These are phyloP conservation scores for Daboia siamensis DNA, from an alignment of 2,113 vertebrate species.

Conservation along the genomic window DNA sequence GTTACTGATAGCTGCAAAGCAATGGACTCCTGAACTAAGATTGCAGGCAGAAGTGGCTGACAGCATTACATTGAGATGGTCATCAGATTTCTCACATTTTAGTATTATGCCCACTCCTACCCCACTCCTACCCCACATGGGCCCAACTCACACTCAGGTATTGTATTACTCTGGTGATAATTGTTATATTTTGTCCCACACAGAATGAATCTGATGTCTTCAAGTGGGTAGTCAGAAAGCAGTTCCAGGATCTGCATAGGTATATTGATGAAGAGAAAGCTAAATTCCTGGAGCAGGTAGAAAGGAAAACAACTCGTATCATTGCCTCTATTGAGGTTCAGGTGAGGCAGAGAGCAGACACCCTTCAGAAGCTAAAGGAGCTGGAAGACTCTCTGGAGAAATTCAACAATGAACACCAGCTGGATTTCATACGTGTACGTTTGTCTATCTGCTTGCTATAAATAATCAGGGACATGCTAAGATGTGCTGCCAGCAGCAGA, in stretches of 20 bases:
- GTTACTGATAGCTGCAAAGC: background rate
- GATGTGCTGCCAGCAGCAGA: background rate
- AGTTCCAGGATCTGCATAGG: conserved; percentile 79
- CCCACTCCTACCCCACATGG: background rate
- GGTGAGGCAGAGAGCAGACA: conserved; percentile 67
- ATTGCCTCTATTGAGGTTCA: conserved; percentile 77
- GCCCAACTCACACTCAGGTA: background rate
- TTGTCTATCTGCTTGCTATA: background rate
- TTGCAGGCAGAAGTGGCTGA: background rate
- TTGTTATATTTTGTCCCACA: background rate
- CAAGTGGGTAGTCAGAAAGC: conserved; percentile 80
- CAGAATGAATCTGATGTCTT: conserved; percentile 82
- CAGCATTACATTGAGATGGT: background rate
- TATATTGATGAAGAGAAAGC: conserved; percentile 80
- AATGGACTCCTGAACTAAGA: background rate
- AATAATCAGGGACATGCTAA: background rate
- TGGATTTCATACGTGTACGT: conserved; percentile 74
- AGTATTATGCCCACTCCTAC: background rate
- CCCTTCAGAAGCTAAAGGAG: conserved; percentile 67
- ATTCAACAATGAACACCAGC: conserved; percentile 71
- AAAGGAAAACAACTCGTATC: conserved; percentile 68
- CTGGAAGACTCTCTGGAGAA: conserved; percentile 66
- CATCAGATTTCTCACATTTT: background rate
- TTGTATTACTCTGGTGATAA: background rate
- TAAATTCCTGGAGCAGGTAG: conserved; percentile 70